Percentiles rank a stretch among this genome's conserved stretches.
These are phyloP conservation scores for Genyomyrus donnyi DNA, from an alignment of 2,113 vertebrate genomes.

Conservation along the genomic window DNA sequence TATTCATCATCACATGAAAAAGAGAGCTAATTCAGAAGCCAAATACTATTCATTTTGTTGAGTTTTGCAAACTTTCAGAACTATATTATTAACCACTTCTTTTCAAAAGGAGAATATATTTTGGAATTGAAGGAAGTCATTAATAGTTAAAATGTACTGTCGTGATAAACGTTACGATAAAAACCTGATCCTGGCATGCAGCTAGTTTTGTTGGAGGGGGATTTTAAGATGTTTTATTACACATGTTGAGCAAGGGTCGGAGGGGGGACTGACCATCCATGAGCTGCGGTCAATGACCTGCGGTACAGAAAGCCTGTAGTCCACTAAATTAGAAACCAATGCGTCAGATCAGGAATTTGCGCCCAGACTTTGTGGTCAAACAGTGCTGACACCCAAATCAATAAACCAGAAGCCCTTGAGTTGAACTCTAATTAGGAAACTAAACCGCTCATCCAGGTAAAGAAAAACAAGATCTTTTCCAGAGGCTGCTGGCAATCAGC, in stretches of 20 bases:
- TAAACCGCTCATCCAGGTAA: constrained; percentile 56
- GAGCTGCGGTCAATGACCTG: background rate
- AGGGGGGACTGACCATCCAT: background rate
- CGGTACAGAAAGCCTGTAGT: background rate
- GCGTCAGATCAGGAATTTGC: background rate
- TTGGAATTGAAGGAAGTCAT: background rate
- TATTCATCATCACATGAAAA: background rate
- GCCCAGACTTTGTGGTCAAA: constrained; percentile 48
- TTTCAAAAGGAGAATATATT: background rate
- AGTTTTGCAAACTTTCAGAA: background rate
- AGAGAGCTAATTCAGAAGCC: background rate
- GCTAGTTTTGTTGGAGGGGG: background rate
- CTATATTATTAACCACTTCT: background rate
- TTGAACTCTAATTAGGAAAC: constrained; percentile 66
- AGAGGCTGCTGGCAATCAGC: constrained; percentile 46
- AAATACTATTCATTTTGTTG: background rate
- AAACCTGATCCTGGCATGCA: background rate
- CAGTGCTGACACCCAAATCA: constrained; percentile 61
- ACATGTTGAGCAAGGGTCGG: background rate
- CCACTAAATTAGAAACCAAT: background rate
- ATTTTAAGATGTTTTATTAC: background rate
- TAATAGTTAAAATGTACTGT: background rate
- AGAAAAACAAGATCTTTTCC: constrained; percentile 46
- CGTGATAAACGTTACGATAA: background rate
- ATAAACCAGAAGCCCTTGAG: constrained; percentile 68